Base-by-base conservation (phyloP, 2,797 vertebrate species). In the Eulemur mongoz region DNA sequence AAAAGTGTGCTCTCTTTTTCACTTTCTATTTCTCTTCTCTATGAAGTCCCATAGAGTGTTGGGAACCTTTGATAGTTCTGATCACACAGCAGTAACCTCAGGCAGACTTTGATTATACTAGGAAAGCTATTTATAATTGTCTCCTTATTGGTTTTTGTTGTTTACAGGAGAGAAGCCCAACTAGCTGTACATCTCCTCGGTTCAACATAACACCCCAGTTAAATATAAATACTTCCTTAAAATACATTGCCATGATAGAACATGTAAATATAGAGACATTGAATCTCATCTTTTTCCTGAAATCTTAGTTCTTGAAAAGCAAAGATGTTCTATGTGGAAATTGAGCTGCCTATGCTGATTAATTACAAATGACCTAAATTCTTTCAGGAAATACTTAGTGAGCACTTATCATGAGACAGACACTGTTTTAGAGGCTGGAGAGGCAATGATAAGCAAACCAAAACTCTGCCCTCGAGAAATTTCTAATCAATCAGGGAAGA, bases 181-280 rank as follows among this genome's bases (percentile, higher is more conserved):
- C 67, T 75, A 63, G 70, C 59, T 89, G 48, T 70, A 72, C n/a
- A 30, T 84, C 80, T 82, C 59, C 54, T 88, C 35, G 35, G 32
- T 88, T 92, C 91, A 69, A 75, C 82, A 70, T 57, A 69, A 83
- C 35, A 80, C 48, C 59, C 52, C 35, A 76, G 40, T 80, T 85
- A 83, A 96, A 76, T 70, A 92, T 45, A 93, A 94, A 90, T 63
- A 72, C 52, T 90, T 91, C 48, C 85, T 92, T 92, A 87, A 96
- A 97, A 94, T 81, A 83, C 54, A 67, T 22, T 40, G 23, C 38
- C 78, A 93, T 57, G 82, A 82, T 54, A 73, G 67, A 65, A 91
- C 48, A 91, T 70, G 73, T 48, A 95, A 94, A 81, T 81, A 95
- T 50, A 92, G 54, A 70, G 32, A 61, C 35, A 38, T 43, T 82